Evolutionary conservation across 2,888 invertebrate genomes (phyloP).

Genomic region (Ophion ventricosus): DNA sequence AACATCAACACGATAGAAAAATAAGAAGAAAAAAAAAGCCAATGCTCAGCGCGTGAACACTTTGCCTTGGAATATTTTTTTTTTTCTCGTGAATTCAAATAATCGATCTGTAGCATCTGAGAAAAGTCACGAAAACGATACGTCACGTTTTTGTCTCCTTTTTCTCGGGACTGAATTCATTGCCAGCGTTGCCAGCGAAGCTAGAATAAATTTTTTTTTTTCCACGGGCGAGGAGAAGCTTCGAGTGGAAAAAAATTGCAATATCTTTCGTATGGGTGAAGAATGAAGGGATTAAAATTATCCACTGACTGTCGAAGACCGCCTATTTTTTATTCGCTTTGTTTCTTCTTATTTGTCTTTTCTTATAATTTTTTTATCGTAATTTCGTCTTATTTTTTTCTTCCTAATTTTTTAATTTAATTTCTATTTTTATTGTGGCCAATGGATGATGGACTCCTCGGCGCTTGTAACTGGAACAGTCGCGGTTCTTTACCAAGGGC

Average conservation of each 20-base stretch:
- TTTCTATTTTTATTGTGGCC: constrained; percentile 7
- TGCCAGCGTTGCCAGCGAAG: background rate
- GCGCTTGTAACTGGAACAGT: constrained; percentile 25
- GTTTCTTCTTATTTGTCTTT: background rate
- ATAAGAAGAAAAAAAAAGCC: background rate
- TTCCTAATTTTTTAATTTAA: background rate
- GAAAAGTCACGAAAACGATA: background rate
- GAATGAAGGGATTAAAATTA: background rate
- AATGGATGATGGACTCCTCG: background rate
- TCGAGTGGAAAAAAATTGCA: background rate
- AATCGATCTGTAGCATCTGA: background rate
- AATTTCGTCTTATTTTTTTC: background rate
- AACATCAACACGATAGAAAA: background rate
- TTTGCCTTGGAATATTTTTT: background rate
- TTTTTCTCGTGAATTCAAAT: background rate
- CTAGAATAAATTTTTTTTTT: background rate
- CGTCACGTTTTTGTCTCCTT: background rate
- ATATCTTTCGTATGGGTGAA: background rate
- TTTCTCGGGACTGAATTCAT: background rate
- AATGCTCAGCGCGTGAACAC: background rate
- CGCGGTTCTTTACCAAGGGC: constrained; percentile 41
- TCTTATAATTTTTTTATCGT: background rate
- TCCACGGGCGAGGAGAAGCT: background rate
- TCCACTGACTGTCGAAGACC: background rate
- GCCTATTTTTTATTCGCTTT: too few relatives aligned